Base-by-base conservation (phyloP, 2,888 invertebrate genomes). In the Bugulina stolonifera region DNA sequence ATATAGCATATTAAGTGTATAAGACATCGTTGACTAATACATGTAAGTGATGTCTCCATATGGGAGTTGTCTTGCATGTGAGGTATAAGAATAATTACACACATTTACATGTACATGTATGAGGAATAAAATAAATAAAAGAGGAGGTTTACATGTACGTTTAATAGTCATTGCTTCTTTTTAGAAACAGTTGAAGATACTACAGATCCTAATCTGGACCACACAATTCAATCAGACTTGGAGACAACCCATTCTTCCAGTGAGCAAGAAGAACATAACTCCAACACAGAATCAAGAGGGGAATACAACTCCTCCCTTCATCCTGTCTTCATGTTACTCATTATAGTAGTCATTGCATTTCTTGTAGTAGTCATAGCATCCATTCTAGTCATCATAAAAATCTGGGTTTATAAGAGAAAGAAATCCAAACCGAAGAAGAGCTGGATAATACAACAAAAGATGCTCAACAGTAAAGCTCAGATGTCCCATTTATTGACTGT, bases 301-400 rank as follows among this genome's bases (percentile, higher is more conserved):
- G 43, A 43, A 18, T 43, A 43, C 43, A 43, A 18, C 43, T 10
- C 10, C 43, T 10, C 43, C 43, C 10, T 64, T 10, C 64, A 32
- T 64, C 64, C 32, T 2, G 64, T 64, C 3, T 64, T 64, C 64
- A 32, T 64, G 32, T 34, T 64, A 32, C 25, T 64, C 27, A 64
- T 64, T 14, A n/a, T 64, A 22, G 29, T 64, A 2, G 64, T 64
- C 3, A 25, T 25, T 64, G 27, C 32, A 27, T 64, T 64, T 32
- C 5, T 64, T 25, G 5, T 64, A 25, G 64, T 64, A 14, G 64
- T 64, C n/a, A 64, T 64, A 27, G 64, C 64, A 2, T 64, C 64
- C 5, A 64, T 64, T 64, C 32, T 64, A 64, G 64, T 64, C 64
- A 64, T 64, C 27, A 27, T 64, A 29, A 64, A 64, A 64, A 27